Base-by-base conservation (phyloP, 2,888 invertebrate species). In the Dorcus hopei region DNA sequence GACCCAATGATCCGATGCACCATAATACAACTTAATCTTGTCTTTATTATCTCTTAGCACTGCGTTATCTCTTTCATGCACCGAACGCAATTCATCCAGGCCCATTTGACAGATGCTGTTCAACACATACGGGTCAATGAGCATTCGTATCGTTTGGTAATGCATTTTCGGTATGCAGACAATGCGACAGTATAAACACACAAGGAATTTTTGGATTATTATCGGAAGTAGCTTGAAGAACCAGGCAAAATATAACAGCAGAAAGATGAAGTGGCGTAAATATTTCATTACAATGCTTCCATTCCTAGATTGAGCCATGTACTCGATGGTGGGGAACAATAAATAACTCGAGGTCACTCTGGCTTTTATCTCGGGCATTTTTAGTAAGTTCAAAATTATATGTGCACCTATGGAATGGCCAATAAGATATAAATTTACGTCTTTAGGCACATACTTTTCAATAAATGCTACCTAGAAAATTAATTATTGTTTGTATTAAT, bases 321-420 rank as follows among this genome's bases (percentile, higher is more conserved):
- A 81, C 77, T 95, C 93, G 45, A 95, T 78, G 0, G 94, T 93
- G 2, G 95, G 95, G 78, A 94, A 95, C 5, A 95, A 77, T 63
- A 94, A 77, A 76, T 89, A 90, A 61, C 85, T 81, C 63, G 86
- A 85, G 9, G 80, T 76, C 38, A 88, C 73, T 65, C 81, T 81
- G 19, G 78, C 68, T 66, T 81, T 73, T 70, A 90, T 76, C 38
- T 79, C 73, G 1, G 82, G 78, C 61, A 85, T 78, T 65, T 87
- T 82, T 39, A 91, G 72, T 52, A 92, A 72, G 72, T 93, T 87
- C 52, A 93, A 74, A 62, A 87, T 83, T 70, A 95, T 86, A 86
- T 94, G 93, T 57, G 89, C 85, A 3, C 95, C 95, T 70, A 95
- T 91, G 0, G 95, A 95, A 80, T 95, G 95, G 1, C 92, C 94